phyloP scores from a whole-genome alignment of 2,888 invertebrate species.

The Eilema sororculum region DNA sequence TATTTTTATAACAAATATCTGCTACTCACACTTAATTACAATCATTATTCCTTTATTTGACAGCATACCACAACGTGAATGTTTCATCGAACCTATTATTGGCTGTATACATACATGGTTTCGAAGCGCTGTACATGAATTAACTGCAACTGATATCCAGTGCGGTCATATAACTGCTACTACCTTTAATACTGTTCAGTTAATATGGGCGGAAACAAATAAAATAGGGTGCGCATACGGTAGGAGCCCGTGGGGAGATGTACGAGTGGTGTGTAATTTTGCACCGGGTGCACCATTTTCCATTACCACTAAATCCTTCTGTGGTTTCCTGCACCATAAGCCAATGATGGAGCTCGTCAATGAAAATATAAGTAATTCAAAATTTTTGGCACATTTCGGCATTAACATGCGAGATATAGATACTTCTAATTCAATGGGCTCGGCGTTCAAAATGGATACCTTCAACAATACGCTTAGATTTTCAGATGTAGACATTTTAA shows the following conservation, averaged over 20 bases:
- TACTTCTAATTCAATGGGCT: slow-evolving; percentile 13
- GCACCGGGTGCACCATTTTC: slow-evolving; percentile 76
- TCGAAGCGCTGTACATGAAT: slow-evolving; percentile 64
- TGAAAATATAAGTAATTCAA: slow-evolving; percentile 49
- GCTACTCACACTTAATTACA: neutral
- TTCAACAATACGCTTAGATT: slow-evolving; percentile 35
- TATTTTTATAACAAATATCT: slow-evolving; percentile 7
- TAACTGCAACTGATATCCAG: slow-evolving; percentile 65
- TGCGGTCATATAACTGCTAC: slow-evolving; percentile 70
- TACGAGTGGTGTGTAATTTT: slow-evolving; percentile 78
- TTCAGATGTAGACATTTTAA: slow-evolving; percentile 66
- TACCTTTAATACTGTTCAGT: slow-evolving; percentile 72
- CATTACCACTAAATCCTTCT: slow-evolving; percentile 67
- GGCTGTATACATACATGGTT: slow-evolving; percentile 80
- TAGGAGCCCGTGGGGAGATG: slow-evolving; percentile 61
- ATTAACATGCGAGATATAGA: slow-evolving; percentile 46
- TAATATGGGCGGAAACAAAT: slow-evolving; percentile 76
- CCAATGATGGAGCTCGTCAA: slow-evolving; percentile 36
- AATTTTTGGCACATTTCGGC: slow-evolving; percentile 58
- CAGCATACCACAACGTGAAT: slow-evolving; percentile 75
- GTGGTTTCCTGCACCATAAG: slow-evolving; percentile 69
- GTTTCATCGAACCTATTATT: slow-evolving; percentile 69
- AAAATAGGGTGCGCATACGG: slow-evolving; percentile 81
- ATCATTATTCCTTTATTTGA: slow-evolving; percentile 18
- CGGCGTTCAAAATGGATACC: slow-evolving; percentile 1